Percentiles rank a stretch among this genome's conserved stretches.
Conservation (phyloP, 2,797 vertebrate genomes). For the Alfaro cultratus region DNA sequence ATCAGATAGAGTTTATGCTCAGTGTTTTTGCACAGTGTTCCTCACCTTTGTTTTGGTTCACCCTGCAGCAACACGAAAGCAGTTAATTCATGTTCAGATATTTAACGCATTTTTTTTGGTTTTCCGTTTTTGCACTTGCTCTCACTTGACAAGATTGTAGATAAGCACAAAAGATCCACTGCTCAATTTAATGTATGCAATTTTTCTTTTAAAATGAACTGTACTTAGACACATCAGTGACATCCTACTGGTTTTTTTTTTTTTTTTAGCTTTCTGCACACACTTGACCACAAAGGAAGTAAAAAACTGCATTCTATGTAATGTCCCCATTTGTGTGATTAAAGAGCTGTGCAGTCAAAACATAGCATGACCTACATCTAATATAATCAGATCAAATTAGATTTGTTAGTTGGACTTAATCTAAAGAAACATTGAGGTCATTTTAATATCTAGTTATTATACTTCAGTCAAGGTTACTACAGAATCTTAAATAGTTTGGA, state of each 20-base stretch:
- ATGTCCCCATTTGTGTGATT: conserved; percentile 16
- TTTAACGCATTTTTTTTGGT: conserved; percentile 10
- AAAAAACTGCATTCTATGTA: not conserved
- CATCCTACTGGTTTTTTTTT: not conserved
- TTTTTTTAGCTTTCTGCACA: conserved; percentile 2
- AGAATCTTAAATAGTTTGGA: not conserved
- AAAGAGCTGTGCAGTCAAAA: conserved; percentile 11
- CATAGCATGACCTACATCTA: conserved; percentile 8
- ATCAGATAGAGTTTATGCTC: not conserved
- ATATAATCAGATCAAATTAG: not conserved
- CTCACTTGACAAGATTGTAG: not conserved
- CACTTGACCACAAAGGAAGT: conserved; percentile 5
- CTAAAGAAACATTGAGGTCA: not conserved
- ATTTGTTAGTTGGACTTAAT: conserved; percentile 4
- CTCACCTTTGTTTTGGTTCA: not conserved
- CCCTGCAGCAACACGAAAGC: not conserved
- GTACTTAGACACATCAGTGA: not conserved
- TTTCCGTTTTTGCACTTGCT: conserved; percentile 16
- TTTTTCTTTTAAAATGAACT: not conserved
- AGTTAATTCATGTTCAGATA: conserved; percentile 2
- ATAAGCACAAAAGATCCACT: not conserved
- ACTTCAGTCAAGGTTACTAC: not conserved
- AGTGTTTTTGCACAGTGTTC: conserved; percentile 1
- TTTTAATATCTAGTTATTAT: not conserved
- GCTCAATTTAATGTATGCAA: not conserved